Evolutionary conservation across 2,888 invertebrate genomes (phyloP).

Genomic region (Andrena marginata): DNA sequence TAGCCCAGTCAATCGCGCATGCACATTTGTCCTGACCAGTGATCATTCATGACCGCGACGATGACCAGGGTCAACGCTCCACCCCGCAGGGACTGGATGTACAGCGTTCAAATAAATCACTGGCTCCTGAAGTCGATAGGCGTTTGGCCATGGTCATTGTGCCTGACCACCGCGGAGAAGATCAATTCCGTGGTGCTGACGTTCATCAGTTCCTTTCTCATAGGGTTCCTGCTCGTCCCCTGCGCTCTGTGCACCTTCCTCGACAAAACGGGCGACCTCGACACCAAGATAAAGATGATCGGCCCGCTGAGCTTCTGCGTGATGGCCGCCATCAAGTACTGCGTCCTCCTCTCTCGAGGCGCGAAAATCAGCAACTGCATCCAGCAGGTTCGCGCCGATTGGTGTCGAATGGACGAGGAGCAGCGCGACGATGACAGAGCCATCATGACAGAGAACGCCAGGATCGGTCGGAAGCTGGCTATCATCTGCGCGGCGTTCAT

Average conservation of each 20-base stretch:
- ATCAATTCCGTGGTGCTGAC: conserved; percentile 38
- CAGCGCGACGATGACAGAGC: conserved; percentile 43
- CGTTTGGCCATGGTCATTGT: conserved; percentile 71
- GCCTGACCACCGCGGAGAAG: conserved; percentile 38
- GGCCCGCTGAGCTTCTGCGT: conserved; percentile 77
- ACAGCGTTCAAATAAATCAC: conserved; percentile 76
- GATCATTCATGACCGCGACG: conserved; percentile 12
- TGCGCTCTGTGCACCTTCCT: conserved; percentile 72
- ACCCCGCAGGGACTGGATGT: conserved; percentile 46
- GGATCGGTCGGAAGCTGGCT: conserved; percentile 67
- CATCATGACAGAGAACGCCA: conserved; percentile 70
- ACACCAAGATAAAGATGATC: conserved; percentile 67
- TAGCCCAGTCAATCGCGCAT: conserved; percentile 17
- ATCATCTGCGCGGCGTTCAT: conserved; percentile 72
- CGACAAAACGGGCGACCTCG: conserved; percentile 59
- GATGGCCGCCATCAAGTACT: conserved; percentile 73
- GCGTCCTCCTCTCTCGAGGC: conserved; percentile 59
- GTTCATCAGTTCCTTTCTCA: conserved; percentile 61
- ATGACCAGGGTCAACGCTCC: not conserved
- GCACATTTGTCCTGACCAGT: conserved; percentile 10
- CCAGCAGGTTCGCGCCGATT: conserved; percentile 68
- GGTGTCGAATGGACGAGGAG: conserved; percentile 38
- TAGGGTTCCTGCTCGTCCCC: conserved; percentile 74
- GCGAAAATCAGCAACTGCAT: conserved; percentile 67
- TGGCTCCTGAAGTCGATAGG: conserved; percentile 77